phyloP scores from a whole-genome alignment of 2,888 invertebrate species.

The Girardia tigrina region DNA sequence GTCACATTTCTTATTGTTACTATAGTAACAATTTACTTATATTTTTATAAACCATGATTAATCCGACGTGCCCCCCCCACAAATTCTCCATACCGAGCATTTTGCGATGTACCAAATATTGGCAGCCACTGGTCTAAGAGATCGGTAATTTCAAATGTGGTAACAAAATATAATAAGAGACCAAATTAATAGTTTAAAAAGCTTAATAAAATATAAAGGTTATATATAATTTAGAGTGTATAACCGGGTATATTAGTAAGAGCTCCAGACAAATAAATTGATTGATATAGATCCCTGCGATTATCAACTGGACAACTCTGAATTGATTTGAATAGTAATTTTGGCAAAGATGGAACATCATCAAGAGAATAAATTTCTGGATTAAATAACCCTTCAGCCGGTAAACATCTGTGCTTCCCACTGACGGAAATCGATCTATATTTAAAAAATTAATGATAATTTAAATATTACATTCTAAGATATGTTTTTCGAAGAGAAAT shows the following conservation, averaged over 20 bases:
- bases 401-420: neutral
- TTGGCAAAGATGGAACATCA: conserved; percentile 55
- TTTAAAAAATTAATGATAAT: neutral
- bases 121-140: too few relatives aligned
- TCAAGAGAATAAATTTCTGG: conserved; percentile 55
- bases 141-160: too few relatives aligned
- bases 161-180: too few relatives aligned
- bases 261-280: conserved; percentile 55
- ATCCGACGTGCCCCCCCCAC: too few relatives aligned
- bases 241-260: conserved; percentile 54
- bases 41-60: too few relatives aligned
- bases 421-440: neutral
- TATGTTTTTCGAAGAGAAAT: neutral
- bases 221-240: too few relatives aligned
- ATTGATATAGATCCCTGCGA: conserved; percentile 54
- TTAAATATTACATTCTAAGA: neutral
- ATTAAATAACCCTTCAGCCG: conserved; percentile 51
- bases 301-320: conserved; percentile 56
- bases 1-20: too few relatives aligned
- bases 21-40: too few relatives aligned
- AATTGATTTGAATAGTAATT: conserved; percentile 54
- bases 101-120: too few relatives aligned
- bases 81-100: too few relatives aligned
- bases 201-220: too few relatives aligned
- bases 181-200: too few relatives aligned